Percentiles rank a stretch among this genome's conserved stretches.
Conservation (phyloP, 1,140 invertebrate species). For the Atta texana region DNA sequence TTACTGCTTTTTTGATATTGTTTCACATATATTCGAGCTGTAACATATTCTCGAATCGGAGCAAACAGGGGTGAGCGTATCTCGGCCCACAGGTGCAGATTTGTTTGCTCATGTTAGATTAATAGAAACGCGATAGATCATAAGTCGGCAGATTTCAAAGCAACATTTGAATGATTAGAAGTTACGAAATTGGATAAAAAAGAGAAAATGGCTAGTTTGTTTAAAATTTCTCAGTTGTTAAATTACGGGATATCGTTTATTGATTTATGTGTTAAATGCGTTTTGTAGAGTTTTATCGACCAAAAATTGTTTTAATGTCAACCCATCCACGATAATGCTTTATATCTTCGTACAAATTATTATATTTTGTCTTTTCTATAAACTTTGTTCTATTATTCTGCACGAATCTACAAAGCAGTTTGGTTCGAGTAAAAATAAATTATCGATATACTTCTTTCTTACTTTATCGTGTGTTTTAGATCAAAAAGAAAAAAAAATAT, state of each 20-base stretch:
- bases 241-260: constrained; percentile 60
- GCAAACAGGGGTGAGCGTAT: constrained; percentile 32
- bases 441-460: constrained; percentile 1
- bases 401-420: constrained; percentile 7
- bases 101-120: constrained; percentile 67
- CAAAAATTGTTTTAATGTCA: constrained; percentile 63
- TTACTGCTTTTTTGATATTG: constrained; percentile 58
- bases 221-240: constrained; percentile 57
- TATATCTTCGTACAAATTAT: constrained; percentile 2
- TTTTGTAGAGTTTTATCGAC: constrained; percentile 75
- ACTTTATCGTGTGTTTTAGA: constrained; percentile 30
- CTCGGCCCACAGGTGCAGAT: constrained; percentile 57
- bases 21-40: constrained; percentile 53
- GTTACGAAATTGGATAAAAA: constrained; percentile 12
- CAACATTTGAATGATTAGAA: constrained; percentile 29
- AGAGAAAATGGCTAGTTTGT: constrained; percentile 21
- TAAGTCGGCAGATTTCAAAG: constrained; percentile 54
- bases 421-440: background rate
- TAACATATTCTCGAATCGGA: constrained; percentile 39
- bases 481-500: background rate
- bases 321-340: constrained; percentile 50
- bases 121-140: constrained; percentile 40
- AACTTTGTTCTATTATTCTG: constrained; percentile 1
- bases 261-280: constrained; percentile 62
- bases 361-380: background rate